phyloP scores from a whole-genome alignment of 2,888 invertebrate species.

The Rhodophaea formosa region DNA sequence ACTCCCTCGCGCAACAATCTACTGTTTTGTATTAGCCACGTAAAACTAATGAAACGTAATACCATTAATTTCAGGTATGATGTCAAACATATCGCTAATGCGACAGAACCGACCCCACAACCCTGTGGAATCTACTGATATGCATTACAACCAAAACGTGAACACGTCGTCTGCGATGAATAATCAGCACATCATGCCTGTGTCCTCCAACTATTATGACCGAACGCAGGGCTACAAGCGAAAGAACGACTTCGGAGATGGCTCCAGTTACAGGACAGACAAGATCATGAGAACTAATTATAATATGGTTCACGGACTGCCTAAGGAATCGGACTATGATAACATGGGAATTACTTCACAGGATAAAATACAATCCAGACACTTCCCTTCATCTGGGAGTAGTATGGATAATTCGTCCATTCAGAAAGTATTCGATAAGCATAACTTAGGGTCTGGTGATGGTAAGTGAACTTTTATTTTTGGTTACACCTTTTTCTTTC shows the following conservation, averaged over 20 bases:
- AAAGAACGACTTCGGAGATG: constrained; percentile 68
- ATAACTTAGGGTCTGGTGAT: constrained; percentile 64
- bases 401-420: constrained; percentile 49
- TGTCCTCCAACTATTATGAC: constrained; percentile 65
- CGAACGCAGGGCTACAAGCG: constrained; percentile 61
- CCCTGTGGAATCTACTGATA: constrained; percentile 66
- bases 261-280: constrained; percentile 61
- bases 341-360: constrained; percentile 44
- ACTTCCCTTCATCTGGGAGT: constrained; percentile 56
- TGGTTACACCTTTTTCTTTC: constrained; percentile 31
- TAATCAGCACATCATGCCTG: constrained; percentile 56
- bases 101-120: constrained; percentile 59
- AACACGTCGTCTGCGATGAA: constrained; percentile 44
- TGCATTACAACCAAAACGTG: constrained; percentile 63
- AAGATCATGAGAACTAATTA: constrained; percentile 71
- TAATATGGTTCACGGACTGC: constrained; percentile 55
- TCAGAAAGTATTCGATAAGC: constrained; percentile 67
- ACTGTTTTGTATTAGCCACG: too few relatives aligned
- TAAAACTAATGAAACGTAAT: too few relatives aligned
- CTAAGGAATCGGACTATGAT: constrained; percentile 58
- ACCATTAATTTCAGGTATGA: constrained; percentile 53
- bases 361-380: constrained; percentile 56
- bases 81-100: constrained; percentile 62
- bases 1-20: too few relatives aligned
- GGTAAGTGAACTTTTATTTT: constrained; percentile 55